Evolutionary conservation across 2,113 vertebrate genomes (phyloP).

Genomic region (Pachypanchax playfairii): DNA sequence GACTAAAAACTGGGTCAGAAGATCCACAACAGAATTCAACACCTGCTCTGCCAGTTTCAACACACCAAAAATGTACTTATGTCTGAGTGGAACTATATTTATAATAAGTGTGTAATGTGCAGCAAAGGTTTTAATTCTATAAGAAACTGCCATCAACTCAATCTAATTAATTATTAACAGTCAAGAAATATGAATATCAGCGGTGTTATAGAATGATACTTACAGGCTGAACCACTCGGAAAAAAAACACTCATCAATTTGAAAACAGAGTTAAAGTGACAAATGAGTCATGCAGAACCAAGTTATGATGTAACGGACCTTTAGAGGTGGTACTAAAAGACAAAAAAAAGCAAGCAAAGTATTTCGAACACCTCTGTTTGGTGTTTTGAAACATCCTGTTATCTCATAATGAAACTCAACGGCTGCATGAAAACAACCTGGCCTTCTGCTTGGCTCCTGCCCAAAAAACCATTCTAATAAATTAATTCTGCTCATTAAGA

Average conservation of each 20-base stretch:
- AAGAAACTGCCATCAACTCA: not conserved
- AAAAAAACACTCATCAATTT: too few relatives aligned
- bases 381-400: slow-evolving; percentile 71
- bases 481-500: slow-evolving; percentile 35
- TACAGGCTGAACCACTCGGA: slow-evolving; percentile 24
- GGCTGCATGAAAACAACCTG: slow-evolving; percentile 2
- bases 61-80: too few relatives aligned
- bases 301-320: not conserved
- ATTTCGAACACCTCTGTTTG: slow-evolving; percentile 6
- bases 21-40: too few relatives aligned
- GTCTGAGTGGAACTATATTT: too few relatives aligned
- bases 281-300: not conserved
- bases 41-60: too few relatives aligned
- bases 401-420: slow-evolving; percentile 48
- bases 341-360: slow-evolving; percentile 15
- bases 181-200: slow-evolving; percentile 2
- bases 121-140: too few relatives aligned
- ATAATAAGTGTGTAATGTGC: too few relatives aligned
- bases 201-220: slow-evolving; percentile 26
- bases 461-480: slow-evolving; percentile 30
- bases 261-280: not conserved
- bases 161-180: not conserved
- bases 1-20: too few relatives aligned
- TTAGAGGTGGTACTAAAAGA: not conserved
- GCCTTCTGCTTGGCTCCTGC: slow-evolving; percentile 4